These are phyloP conservation scores for Mastomys natalensis DNA, from an alignment of 2,113 vertebrate species.

Conservation along the genomic window DNA sequence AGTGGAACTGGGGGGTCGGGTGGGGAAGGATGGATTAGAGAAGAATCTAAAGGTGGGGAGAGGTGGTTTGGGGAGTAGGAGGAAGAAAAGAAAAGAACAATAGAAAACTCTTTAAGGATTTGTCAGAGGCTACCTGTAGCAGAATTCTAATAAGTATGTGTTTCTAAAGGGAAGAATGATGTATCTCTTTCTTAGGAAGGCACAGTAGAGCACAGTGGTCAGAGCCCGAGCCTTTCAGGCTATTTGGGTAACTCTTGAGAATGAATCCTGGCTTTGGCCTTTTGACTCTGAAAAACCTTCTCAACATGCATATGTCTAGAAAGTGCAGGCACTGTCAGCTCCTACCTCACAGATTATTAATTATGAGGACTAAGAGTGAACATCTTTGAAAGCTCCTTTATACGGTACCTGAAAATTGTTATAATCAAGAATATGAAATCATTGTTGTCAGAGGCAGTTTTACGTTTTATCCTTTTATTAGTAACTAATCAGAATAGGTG, in stretches of 20 bases:
- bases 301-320: background rate
- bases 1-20: too few relatives aligned
- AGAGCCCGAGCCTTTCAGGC: background rate
- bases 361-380: slow-evolving; percentile 1
- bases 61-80: background rate
- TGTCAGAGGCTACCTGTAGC: background rate
- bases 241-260: background rate
- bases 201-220: background rate
- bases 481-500: background rate
- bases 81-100: background rate
- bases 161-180: background rate
- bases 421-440: slow-evolving; percentile 27
- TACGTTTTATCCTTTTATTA: slow-evolving; percentile 28
- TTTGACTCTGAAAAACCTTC: background rate
- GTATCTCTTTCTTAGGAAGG: background rate
- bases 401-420: background rate
- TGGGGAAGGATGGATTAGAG: too few relatives aligned
- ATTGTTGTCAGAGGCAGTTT: background rate
- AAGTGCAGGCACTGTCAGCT: background rate
- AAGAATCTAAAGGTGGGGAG: too few relatives aligned
- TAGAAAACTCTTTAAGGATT: background rate
- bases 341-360: background rate
- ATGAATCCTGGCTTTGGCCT: background rate
- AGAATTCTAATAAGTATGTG: background rate
- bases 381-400: background rate